These are phyloP conservation scores for Porites evermanni DNA, from an alignment of 92 coral and sea anemone genomes.

Conservation along the genomic window DNA sequence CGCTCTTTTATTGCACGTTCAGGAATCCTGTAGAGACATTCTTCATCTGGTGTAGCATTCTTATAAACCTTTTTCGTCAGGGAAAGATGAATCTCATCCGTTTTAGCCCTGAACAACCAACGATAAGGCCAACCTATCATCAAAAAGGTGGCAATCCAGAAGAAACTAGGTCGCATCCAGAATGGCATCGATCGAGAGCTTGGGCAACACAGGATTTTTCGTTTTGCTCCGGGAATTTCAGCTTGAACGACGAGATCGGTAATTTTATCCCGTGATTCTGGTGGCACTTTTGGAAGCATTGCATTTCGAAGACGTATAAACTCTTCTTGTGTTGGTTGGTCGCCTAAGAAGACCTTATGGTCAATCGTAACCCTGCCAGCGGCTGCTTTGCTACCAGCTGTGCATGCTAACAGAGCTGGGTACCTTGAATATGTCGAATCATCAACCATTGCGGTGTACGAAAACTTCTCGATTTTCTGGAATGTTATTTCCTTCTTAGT, in stretches of 20 bases:
- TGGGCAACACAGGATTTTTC: slow-evolving; percentile 57
- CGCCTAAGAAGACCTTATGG: slow-evolving; percentile 42
- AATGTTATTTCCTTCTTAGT: no score
- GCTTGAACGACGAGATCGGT: slow-evolving; percentile 29
- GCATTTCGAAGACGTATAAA: slow-evolving; percentile 8
- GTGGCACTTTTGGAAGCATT: slow-evolving; percentile 16
- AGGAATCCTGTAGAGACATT: no score
- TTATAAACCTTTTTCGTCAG: slow-evolving; percentile 54
- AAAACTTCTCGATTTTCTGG: no score
- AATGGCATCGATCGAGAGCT: slow-evolving; percentile 38
- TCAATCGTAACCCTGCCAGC: slow-evolving; percentile 25
- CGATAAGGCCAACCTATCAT: slow-evolving; percentile 73
- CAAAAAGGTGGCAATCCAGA: slow-evolving; percentile 68
- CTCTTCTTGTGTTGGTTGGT: slow-evolving; percentile 39
- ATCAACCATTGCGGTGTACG: no score
- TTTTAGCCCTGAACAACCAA: slow-evolving; percentile 76
- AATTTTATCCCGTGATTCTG: slow-evolving; percentile 37
- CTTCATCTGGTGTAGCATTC: slow-evolving; percentile 38
- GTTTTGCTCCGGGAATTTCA: slow-evolving; percentile 60
- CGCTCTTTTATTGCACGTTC: no score
- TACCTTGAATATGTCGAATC: no score
- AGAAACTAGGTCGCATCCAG: slow-evolving; percentile 65
- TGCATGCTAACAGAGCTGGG: no score
- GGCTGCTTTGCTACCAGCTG: no score
- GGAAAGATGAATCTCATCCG: slow-evolving; percentile 50